These are phyloP conservation scores for Trematomus loennbergii DNA, from an alignment of 2,113 vertebrate genomes.

Conservation along the genomic window DNA sequence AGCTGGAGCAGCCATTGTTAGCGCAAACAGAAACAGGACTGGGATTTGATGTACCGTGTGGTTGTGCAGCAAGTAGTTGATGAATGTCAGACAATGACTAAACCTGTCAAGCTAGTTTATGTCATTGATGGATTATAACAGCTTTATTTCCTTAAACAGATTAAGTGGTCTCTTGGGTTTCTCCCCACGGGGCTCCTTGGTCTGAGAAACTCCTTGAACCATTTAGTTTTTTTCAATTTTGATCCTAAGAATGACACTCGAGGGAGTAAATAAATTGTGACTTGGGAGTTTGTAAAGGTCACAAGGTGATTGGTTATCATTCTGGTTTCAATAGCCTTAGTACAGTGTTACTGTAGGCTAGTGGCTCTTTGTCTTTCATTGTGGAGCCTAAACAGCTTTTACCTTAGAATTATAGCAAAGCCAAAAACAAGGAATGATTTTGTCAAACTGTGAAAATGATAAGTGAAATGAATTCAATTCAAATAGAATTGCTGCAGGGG, in stretches of 20 bases:
- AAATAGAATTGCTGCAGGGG: background rate
- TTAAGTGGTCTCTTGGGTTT: conserved; percentile 35
- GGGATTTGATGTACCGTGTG: conserved; percentile 23
- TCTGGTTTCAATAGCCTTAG: background rate
- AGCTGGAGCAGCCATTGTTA: conserved; percentile 40
- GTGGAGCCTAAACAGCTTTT: too few species aligned
- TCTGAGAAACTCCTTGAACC: conserved; percentile 14
- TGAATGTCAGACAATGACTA: conserved; percentile 54
- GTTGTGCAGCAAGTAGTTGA: conserved; percentile 49
- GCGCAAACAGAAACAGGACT: conserved; percentile 36
- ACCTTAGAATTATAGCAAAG: too few species aligned
- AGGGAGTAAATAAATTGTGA: conserved; percentile 5
- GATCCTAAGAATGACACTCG: background rate
- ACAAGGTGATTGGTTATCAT: background rate
- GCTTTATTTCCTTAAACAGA: conserved; percentile 36
- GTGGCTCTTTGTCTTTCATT: too few species aligned
- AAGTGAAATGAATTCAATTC: background rate
- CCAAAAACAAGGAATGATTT: too few species aligned
- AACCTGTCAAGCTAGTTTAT: conserved; percentile 71
- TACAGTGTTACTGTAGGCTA: background rate
- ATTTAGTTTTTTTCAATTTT: conserved; percentile 9
- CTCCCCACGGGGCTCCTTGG: conserved; percentile 1
- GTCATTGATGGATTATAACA: conserved; percentile 61
- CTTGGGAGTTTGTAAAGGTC: background rate
- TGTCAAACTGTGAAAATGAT: background rate